Conservation (phyloP, 2,888 invertebrate genomes). For the Napeogenes sylphis region DNA sequence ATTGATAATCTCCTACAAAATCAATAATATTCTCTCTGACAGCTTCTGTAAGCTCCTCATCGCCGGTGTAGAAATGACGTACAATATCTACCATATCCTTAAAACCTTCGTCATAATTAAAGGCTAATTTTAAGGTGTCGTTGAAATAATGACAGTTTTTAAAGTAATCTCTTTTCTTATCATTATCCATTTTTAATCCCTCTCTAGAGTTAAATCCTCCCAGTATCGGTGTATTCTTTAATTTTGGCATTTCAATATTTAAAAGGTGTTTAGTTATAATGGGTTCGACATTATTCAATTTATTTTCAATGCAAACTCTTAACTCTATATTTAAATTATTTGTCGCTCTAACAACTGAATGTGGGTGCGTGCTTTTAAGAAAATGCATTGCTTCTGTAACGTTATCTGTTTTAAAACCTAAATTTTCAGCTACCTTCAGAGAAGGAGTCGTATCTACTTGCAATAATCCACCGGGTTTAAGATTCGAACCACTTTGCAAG, state of each 20-base stretch:
- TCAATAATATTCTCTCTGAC: slow-evolving; percentile 36
- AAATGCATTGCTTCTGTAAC: slow-evolving; percentile 40
- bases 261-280: slow-evolving; percentile 43
- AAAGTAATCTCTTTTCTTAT: slow-evolving; percentile 31
- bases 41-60: slow-evolving; percentile 20
- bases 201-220: slow-evolving; percentile 49
- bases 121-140: slow-evolving; percentile 14
- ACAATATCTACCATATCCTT: slow-evolving; percentile 19
- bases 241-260: slow-evolving; percentile 38
- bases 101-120: slow-evolving; percentile 26
- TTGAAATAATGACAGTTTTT: slow-evolving; percentile 32
- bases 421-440: background rate
- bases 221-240: slow-evolving; percentile 40
- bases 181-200: slow-evolving; percentile 27
- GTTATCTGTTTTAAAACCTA: slow-evolving; percentile 34
- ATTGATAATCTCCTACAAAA: slow-evolving; percentile 49
- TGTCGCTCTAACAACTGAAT: slow-evolving; percentile 38
- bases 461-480: slow-evolving; percentile 2
- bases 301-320: slow-evolving; percentile 47
- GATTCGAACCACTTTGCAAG: slow-evolving; percentile 1
- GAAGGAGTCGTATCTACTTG: background rate
- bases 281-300: slow-evolving; percentile 40
- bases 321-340: slow-evolving; percentile 33
- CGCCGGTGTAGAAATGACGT: slow-evolving; percentile 27
- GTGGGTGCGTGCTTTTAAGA: slow-evolving; percentile 36